A percentile compares a stretch with the other conserved stretches of the same genome.
phyloP scores from a whole-genome alignment of 2,113 vertebrate genomes.

The Salvator merianae region DNA sequence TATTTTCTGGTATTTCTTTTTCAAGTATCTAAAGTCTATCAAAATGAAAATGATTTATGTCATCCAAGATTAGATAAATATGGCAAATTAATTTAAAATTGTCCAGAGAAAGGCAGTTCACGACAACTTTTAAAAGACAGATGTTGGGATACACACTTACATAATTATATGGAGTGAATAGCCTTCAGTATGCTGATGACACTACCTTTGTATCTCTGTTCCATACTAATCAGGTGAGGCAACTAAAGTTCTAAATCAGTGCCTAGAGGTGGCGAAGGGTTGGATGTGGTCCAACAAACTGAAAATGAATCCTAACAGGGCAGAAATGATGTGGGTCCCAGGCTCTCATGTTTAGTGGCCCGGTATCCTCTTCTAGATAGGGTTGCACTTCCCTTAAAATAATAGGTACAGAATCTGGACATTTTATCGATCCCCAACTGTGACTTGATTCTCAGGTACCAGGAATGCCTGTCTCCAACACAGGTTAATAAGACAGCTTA shows the following conservation, averaged over 20 bases:
- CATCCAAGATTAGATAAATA: not conserved
- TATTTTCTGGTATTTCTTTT: no score
- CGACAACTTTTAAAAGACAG: no score
- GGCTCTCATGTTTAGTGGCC: no score
- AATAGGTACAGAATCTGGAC: not conserved
- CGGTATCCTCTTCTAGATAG: no score
- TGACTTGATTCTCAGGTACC: not conserved
- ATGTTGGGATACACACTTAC: no score
- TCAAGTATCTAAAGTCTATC: not conserved
- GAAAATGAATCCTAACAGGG: not conserved
- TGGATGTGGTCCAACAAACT: not conserved
- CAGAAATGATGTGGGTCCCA: not conserved
- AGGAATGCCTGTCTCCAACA: not conserved
- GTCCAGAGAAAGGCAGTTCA: no score
- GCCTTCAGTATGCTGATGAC: no score
- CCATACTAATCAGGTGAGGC: not conserved
- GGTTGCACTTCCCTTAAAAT: no score
- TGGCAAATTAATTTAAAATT: no score
- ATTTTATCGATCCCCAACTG: not conserved
- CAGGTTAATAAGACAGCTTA: not conserved
- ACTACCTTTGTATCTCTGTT: no score
- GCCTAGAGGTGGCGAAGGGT: not conserved
- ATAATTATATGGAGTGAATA: no score
- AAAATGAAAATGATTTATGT: not conserved
- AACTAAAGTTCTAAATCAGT: not conserved